Evolutionary conservation across 92 coral and sea anemone genomes (phyloP), one percentile per base, ranked within the genome.

Genomic region (Zoanthus sociatus): DNA sequence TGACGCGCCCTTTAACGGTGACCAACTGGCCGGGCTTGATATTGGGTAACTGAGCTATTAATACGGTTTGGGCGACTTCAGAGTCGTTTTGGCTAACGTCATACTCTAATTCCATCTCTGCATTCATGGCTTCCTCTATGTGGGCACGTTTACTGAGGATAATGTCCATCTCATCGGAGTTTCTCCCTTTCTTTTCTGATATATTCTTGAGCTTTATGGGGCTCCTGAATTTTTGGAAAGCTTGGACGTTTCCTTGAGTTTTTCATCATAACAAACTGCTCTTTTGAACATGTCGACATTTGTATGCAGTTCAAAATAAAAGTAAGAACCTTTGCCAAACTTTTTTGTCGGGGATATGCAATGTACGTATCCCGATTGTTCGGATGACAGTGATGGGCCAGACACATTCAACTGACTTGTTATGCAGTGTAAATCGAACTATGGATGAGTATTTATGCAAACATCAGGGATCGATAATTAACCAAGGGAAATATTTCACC

Each of bases 21-120:
- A 77, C 83, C 14, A 54, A 16, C 67, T 77, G 82, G 20, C 82
- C 48, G 17, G 64, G 69, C 47, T 56, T 77, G 21, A 54, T 77
- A 5, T 77, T 56, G 12, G 46, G 3, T 5, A 77, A 6, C 46
- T 54, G 12, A 5, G 20, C 83, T 13, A 55, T 31, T 4, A 26
- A 47, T 1, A 31, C 70, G 17, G 46, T 32, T 6, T 50, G 47
- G 21, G 83, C 83, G 9, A 31, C 6, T 16, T 54, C 37, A 2
- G 44, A 20, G 20, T 77, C 46, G 18, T 42, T 32, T 16, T 77
- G 83, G 17, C 21, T 54, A 12, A 13, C 47, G 47, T 77, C 83
- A 13, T 53, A 77, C 50, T 77, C 31, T 5, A 30, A 77, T 11
- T 14, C 47, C 5, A 77, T 8, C 37, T 77, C 47, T 8, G 67